Evolutionary conservation across 2,888 invertebrate species (phyloP).

Genomic region (Pycnomerus fuliginosus): DNA sequence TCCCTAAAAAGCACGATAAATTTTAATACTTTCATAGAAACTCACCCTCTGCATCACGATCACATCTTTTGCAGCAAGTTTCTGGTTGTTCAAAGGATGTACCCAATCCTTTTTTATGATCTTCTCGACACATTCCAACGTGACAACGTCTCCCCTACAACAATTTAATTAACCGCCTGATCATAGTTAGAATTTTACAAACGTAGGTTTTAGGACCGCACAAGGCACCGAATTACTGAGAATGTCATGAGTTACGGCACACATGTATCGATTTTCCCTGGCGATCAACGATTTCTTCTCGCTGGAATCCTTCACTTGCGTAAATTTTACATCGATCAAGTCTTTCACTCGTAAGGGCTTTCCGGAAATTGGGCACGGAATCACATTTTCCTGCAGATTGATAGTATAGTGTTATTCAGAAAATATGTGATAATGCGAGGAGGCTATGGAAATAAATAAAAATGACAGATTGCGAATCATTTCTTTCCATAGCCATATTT

Average conservation of each 20-base stretch:
- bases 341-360: constrained; percentile 88
- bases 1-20: constrained; percentile 22
- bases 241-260: constrained; percentile 95
- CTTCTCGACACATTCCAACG: constrained; percentile 94
- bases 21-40: constrained; percentile 1
- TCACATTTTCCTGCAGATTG: constrained; percentile 61
- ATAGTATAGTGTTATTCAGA: no score
- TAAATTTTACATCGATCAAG: constrained; percentile 90
- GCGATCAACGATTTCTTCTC: constrained; percentile 83
- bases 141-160: constrained; percentile 88
- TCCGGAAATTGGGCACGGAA: constrained; percentile 83
- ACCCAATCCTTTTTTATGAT: constrained; percentile 95
- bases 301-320: constrained; percentile 82
- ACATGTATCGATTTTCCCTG: constrained; percentile 93
- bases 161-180: neutral
- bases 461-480: no score
- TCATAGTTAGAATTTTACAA: constrained; percentile 33
- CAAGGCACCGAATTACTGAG: constrained; percentile 92
- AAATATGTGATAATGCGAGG: no score
- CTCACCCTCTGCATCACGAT: constrained; percentile 84
- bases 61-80: constrained; percentile 86
- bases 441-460: no score
- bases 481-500: neutral
- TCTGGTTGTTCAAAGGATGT: constrained; percentile 87
- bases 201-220: constrained; percentile 88